phyloP scores from a whole-genome alignment of 2,797 vertebrate genomes.

The Chaunax sp. region DNA sequence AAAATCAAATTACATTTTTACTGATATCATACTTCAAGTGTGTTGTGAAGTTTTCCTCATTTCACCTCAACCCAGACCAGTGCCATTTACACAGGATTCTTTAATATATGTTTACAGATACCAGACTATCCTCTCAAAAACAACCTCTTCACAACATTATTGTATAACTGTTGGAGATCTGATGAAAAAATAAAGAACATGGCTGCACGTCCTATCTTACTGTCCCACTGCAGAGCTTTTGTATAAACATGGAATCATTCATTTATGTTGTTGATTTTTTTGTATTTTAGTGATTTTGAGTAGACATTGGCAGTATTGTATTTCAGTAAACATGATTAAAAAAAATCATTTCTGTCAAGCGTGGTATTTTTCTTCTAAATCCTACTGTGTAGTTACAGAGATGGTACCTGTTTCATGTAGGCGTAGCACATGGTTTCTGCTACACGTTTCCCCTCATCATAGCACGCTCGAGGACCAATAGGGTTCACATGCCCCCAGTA shows the following conservation, averaged over 20 bases:
- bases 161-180: neutral
- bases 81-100: neutral
- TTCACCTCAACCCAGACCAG: neutral
- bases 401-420: constrained; percentile 98
- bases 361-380: neutral
- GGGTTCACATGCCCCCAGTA: constrained; percentile 99
- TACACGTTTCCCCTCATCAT: constrained; percentile 97
- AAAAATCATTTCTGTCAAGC: neutral
- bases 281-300: neutral
- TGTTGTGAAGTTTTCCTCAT: constrained; percentile 1
- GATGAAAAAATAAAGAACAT: neutral
- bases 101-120: neutral
- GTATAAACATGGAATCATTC: neutral
- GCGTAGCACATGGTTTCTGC: constrained; percentile 99
- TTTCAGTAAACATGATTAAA: neutral
- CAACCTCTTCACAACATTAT: neutral
- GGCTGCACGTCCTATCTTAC: neutral
- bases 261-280: neutral
- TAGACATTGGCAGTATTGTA: no score
- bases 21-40: neutral
- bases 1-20: constrained; percentile 18
- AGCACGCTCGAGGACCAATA: constrained; percentile 96
- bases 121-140: neutral
- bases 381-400: neutral
- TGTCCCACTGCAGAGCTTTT: neutral